These are phyloP conservation scores for Cololabis saira DNA, from an alignment of 2,113 vertebrate species.

Conservation along the genomic window DNA sequence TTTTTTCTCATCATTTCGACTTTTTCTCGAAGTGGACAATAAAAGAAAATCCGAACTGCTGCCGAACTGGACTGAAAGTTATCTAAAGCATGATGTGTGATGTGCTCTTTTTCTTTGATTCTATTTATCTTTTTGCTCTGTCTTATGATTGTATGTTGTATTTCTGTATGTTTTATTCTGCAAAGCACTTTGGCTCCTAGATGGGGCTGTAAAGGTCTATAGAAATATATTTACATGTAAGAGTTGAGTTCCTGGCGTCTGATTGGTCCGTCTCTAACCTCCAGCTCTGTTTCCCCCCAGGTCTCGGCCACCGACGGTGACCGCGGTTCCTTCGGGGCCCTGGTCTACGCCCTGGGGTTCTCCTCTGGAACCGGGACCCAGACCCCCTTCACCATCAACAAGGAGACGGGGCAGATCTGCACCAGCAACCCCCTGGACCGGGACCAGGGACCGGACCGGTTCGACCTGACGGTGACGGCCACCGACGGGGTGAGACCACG, in stretches of 20 bases:
- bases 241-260: constrained; percentile 21
- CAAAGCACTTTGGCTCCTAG: too few relatives aligned
- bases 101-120: too few relatives aligned
- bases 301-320: constrained; percentile 92
- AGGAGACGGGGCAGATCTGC: constrained; percentile 90
- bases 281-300: constrained; percentile 74
- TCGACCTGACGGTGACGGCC: constrained; percentile 90
- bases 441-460: constrained; percentile 86
- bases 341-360: constrained; percentile 89
- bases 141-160: too few relatives aligned
- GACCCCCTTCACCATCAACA: constrained; percentile 86
- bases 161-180: too few relatives aligned
- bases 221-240: too few relatives aligned
- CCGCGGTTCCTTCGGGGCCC: constrained; percentile 87
- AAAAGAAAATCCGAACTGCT: too few relatives aligned
- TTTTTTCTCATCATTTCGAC: too few relatives aligned
- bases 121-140: too few relatives aligned
- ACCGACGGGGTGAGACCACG: constrained; percentile 89
- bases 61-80: too few relatives aligned
- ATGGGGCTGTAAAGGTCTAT: too few relatives aligned
- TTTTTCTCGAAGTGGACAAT: too few relatives aligned
- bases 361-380: constrained; percentile 79
- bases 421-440: constrained; percentile 86
- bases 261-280: constrained; percentile 16
- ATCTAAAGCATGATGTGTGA: too few relatives aligned